Conservation (phyloP, 1,140 invertebrate species). For the Hypothenemus hampei region DNA sequence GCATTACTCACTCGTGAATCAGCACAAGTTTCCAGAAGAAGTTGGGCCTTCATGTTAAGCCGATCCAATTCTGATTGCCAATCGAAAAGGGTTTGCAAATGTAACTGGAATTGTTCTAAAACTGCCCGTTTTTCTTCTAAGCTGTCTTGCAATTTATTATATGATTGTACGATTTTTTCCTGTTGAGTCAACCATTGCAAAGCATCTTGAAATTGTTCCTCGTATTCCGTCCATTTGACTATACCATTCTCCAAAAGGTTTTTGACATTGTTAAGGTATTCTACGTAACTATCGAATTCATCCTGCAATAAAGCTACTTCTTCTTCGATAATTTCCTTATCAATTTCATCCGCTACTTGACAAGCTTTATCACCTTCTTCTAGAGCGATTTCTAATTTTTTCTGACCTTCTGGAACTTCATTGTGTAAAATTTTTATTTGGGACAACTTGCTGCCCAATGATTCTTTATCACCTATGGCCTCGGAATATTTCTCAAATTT, state of each 20-base stretch:
- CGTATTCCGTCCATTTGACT: constrained; percentile 93
- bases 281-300: constrained; percentile 77
- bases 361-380: constrained; percentile 79
- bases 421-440: constrained; percentile 78
- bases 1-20: constrained; percentile 91
- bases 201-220: constrained; percentile 87
- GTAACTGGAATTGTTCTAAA: constrained; percentile 83
- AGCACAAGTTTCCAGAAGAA: constrained; percentile 83
- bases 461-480: constrained; percentile 90
- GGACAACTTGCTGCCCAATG: constrained; percentile 74
- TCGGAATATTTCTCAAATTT: constrained; percentile 89
- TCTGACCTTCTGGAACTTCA: constrained; percentile 74
- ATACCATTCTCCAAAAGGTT: constrained; percentile 80
- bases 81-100: constrained; percentile 86
- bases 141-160: constrained; percentile 84
- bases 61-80: constrained; percentile 90
- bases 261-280: constrained; percentile 73
- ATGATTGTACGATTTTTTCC: constrained; percentile 81
- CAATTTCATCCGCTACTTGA: constrained; percentile 74
- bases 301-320: constrained; percentile 85
- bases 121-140: constrained; percentile 85
- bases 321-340: constrained; percentile 86
- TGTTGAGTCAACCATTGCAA: constrained; percentile 83
- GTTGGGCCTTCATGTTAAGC: constrained; percentile 87
- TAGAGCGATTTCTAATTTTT: constrained; percentile 75